phyloP scores from a whole-genome alignment of 1,140 invertebrate genomes.

The Adoxophyes honmai region DNA sequence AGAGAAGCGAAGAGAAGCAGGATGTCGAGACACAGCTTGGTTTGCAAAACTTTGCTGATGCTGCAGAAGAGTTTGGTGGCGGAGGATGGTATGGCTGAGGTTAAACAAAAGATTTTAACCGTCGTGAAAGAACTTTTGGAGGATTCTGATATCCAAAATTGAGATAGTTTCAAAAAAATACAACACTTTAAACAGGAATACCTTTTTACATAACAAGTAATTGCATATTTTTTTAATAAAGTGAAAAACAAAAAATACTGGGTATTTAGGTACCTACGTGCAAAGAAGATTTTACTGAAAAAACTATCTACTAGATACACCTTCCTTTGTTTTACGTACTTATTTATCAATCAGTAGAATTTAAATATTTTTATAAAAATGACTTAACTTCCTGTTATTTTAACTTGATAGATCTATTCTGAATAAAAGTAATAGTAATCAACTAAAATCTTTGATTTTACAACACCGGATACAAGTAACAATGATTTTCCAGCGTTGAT shows the following conservation, averaged over 20 bases:
- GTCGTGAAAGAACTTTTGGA: conserved; percentile 52
- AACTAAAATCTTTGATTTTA: neutral
- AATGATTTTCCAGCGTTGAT: conserved; percentile 4
- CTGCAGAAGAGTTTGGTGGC: conserved; percentile 41
- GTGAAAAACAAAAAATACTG: no score
- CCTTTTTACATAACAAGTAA: no score
- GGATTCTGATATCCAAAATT: conserved; percentile 24
- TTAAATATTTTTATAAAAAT: no score
- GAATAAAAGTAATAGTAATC: neutral
- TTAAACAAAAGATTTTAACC: conserved; percentile 32
- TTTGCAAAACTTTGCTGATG: conserved; percentile 44
- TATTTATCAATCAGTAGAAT: no score
- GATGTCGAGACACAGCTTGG: conserved; percentile 44
- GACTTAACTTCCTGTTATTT: neutral
- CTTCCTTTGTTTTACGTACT: no score
- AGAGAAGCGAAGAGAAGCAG: conserved; percentile 33
- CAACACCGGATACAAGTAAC: neutral
- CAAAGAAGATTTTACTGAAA: no score
- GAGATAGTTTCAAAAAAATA: no score
- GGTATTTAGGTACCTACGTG: no score
- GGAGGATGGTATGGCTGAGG: conserved; percentile 34
- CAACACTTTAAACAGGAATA: no score
- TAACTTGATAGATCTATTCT: neutral
- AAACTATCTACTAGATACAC: no score
- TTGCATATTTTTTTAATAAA: no score